These are phyloP conservation scores for Cyclargus thomasi DNA, from an alignment of 1,140 invertebrate genomes.

Conservation along the genomic window DNA sequence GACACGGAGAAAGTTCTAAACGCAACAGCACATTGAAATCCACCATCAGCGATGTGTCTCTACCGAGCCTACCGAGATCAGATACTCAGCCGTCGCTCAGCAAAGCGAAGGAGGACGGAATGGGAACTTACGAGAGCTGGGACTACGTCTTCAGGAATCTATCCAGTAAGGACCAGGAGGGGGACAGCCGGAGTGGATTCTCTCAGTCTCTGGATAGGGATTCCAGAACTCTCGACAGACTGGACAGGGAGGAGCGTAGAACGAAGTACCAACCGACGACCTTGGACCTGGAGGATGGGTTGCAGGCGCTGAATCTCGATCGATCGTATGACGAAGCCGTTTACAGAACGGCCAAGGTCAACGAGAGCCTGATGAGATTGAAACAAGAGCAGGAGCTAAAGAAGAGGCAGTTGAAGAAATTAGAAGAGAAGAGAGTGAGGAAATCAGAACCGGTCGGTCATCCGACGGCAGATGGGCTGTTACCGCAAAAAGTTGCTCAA, in stretches of 20 bases:
- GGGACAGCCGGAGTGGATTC: conserved; percentile 78
- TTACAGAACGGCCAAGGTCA: conserved; percentile 75
- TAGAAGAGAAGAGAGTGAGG: conserved; percentile 48
- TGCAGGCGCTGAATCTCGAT: conserved; percentile 69
- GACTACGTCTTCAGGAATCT: conserved; percentile 87
- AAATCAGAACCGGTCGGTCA: conserved; percentile 47
- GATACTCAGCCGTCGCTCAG: conserved; percentile 67
- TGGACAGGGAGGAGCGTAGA: conserved; percentile 54
- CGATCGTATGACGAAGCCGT: conserved; percentile 60
- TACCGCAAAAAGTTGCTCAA: conserved; percentile 50
- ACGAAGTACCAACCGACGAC: conserved; percentile 68
- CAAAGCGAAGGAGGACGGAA: conserved; percentile 76
- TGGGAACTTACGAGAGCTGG: conserved; percentile 82
- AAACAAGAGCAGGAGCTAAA: conserved; percentile 68
- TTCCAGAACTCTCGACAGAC: conserved; percentile 62
- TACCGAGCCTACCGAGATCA: conserved; percentile 61
- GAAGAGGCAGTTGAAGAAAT: conserved; percentile 48
- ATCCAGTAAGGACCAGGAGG: conserved; percentile 82
- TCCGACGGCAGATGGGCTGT: conserved; percentile 54
- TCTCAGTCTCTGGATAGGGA: conserved; percentile 66
- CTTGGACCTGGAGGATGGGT: conserved; percentile 72
- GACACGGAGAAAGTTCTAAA: conserved; percentile 36
- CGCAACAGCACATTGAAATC: conserved; percentile 56
- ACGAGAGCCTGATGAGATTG: conserved; percentile 72
- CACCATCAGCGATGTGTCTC: conserved; percentile 51